These are phyloP conservation scores for Nezara viridula DNA, from an alignment of 2,888 invertebrate species.

Conservation along the genomic window DNA sequence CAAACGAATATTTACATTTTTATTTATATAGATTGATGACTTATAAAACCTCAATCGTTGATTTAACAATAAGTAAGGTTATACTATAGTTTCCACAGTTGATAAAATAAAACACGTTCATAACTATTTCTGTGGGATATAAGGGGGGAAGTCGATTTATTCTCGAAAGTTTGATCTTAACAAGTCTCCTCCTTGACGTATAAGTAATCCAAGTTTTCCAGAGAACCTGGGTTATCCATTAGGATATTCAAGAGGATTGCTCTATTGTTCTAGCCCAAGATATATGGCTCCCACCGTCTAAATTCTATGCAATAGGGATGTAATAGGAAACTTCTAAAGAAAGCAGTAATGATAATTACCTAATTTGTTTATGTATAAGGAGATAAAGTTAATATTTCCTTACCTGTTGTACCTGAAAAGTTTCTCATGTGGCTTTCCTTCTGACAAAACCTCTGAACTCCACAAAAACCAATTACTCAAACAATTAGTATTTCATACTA, in stretches of 20 bases:
- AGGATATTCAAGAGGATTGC: not conserved
- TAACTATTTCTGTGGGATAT: not conserved
- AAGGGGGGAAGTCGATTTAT: not conserved
- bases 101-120: not conserved
- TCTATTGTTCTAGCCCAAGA: not conserved
- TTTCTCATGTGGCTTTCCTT: not conserved
- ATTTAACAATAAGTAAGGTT: not conserved
- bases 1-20: no score
- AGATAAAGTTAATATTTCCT: not conserved
- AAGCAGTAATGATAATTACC: not conserved
- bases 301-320: not conserved
- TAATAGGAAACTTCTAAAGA: not conserved
- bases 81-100: not conserved
- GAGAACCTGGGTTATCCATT: not conserved
- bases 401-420: not conserved
- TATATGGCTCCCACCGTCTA: not conserved
- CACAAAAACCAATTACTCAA: not conserved
- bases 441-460: not conserved
- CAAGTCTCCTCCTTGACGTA: not conserved
- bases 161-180: not conserved
- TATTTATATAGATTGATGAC: no score
- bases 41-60: no score
- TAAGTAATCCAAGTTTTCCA: constrained; percentile 6
- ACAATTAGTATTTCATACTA: not conserved
- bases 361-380: not conserved